A percentile compares a stretch with the other conserved stretches of the same genome.
These are phyloP conservation scores for Nebria ingens DNA, from an alignment of 1,140 invertebrate species.

Conservation along the genomic window DNA sequence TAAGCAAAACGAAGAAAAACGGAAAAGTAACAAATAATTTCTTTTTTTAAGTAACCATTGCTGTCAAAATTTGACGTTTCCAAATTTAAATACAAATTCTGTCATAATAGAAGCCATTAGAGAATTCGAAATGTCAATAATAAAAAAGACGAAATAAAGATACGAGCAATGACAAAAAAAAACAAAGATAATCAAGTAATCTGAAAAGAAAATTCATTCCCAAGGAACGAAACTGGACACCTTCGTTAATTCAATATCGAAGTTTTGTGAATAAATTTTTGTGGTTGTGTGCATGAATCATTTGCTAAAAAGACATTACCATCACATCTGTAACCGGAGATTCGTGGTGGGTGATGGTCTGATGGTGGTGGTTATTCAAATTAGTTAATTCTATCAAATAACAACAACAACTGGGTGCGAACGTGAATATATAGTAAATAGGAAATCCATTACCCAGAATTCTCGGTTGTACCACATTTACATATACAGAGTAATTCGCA, in stretches of 20 bases:
- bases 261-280: not conserved
- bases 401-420: not conserved
- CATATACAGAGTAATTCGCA: not conserved
- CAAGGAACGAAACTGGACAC: not conserved
- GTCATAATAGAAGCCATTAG: not conserved
- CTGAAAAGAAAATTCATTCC: not conserved
- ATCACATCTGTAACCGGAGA: conserved; percentile 3
- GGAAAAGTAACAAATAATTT: no score
- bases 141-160: not conserved
- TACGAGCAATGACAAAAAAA: not conserved
- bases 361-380: conserved; percentile 2
- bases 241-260: not conserved
- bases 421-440: not conserved
- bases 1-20: no score
- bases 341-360: not conserved
- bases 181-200: conserved; percentile 2
- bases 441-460: not conserved
- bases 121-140: conserved; percentile 1
- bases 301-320: not conserved
- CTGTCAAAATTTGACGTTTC: not conserved
- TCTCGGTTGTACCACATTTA: not conserved
- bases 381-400: conserved; percentile 9
- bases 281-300: not conserved
- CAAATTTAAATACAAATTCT: not conserved
- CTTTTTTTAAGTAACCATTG: no score